Evolutionary conservation across 2,797 vertebrate species (phyloP), one percentile per base, ranked within the genome.

Genomic region (Hemibagrus guttatus): DNA sequence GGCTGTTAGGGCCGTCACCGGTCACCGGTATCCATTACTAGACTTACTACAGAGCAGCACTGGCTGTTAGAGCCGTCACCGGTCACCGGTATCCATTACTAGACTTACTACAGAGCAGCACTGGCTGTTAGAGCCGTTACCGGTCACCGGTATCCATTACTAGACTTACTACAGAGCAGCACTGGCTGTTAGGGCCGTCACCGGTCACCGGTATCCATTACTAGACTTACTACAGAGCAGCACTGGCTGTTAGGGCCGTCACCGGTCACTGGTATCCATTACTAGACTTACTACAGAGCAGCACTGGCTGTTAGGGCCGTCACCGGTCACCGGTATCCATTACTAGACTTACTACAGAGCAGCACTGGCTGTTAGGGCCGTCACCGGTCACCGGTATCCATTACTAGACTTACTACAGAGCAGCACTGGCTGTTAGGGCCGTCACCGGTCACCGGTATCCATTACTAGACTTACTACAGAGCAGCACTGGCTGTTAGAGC

Each of bases 401-500:
- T n/a, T n/a, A n/a, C n/a, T n/a, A n/a, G n/a, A n/a, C 23, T 16
- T 12, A 49, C 71, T 74, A 49, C 42, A 19, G 2, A 78, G 52
- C 1, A 6, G 52, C 12, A 8, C 17, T 1, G 28, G 4, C 8
- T 6, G 28, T 12, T 56, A 0, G 1, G n/a, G n/a, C 26, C 6
- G 46, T 9, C 28, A 54, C 14, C 6, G 14, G 1, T 63, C 31
- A 4, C 28, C 78, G 28, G 35, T 42, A 87, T n/a, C 21, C 35
- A n/a, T n/a, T n/a, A n/a, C n/a, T n/a, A n/a, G n/a, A n/a, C 23
- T 16, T 12, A 49, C 71, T 74, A 49, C 42, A 19, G 2, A 78
- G 52, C 1, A 6, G 52, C 12, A 8, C 17, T 1, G 28, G 4
- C 8, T 6, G 28, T 12, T 56, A 0, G 1, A 16, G n/a, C 26